These are phyloP conservation scores for Sander lucioperca DNA, from an alignment of 2,113 vertebrate species.

Conservation along the genomic window DNA sequence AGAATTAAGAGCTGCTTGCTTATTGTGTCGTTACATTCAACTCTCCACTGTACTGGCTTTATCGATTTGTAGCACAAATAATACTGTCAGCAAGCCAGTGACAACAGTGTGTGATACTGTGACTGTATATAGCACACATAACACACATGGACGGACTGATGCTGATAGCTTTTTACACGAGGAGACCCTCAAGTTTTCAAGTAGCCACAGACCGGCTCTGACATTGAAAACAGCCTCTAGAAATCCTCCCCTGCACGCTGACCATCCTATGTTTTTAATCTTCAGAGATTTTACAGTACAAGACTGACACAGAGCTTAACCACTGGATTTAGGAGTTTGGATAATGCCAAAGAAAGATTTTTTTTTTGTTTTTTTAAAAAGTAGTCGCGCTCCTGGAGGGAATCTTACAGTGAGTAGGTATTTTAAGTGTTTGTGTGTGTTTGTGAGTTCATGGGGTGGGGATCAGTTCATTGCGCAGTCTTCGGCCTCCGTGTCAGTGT, in stretches of 20 bases:
- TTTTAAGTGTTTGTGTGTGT: slow-evolving; percentile 53
- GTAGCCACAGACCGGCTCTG: slow-evolving; percentile 54
- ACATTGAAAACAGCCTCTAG: slow-evolving; percentile 30
- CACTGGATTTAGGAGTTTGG: slow-evolving; percentile 72
- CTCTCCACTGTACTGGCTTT: slow-evolving; percentile 44
- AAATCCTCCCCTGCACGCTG: slow-evolving; percentile 53
- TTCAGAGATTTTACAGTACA: slow-evolving; percentile 66
- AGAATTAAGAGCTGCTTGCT: slow-evolving; percentile 41
- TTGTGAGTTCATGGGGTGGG: slow-evolving; percentile 23
- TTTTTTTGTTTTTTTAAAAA: slow-evolving; percentile 23
- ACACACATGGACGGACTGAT: slow-evolving; percentile 49
- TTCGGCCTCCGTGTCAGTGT: slow-evolving; percentile 94
- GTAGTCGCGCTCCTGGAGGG: slow-evolving; percentile 76
- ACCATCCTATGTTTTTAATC: slow-evolving; percentile 50
- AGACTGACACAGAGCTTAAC: slow-evolving; percentile 73
- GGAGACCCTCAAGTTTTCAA: slow-evolving; percentile 46
- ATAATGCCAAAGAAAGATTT: slow-evolving; percentile 69
- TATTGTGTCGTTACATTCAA: slow-evolving; percentile 70
- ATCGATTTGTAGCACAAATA: slow-evolving; percentile 51
- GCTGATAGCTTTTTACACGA: slow-evolving; percentile 35
- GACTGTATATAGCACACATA: slow-evolving; percentile 32
- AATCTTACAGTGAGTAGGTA: slow-evolving; percentile 78
- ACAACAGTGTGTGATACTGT: slow-evolving; percentile 18
- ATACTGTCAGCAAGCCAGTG: slow-evolving; percentile 53
- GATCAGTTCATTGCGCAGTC: slow-evolving; percentile 91